Evolutionary conservation across 2,113 vertebrate species (phyloP).

Genomic region (Porphyrio hochstetteri): DNA sequence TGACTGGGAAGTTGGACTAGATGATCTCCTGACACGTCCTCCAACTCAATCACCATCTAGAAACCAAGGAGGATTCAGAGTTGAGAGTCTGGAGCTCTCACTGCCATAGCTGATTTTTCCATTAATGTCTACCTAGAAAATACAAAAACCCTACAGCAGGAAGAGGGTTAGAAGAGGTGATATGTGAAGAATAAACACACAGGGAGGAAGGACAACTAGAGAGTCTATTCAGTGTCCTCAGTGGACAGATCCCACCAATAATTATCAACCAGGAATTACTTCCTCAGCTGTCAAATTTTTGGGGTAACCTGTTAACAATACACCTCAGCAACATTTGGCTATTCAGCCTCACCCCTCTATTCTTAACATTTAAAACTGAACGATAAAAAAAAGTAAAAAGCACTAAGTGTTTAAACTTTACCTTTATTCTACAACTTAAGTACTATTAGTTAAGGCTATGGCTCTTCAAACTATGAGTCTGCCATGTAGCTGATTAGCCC

Average conservation of each 20-base stretch:
- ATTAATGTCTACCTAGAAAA: background rate
- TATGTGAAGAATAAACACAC: background rate
- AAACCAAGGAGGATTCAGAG: background rate
- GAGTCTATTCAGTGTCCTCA: background rate
- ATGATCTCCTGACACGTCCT: background rate
- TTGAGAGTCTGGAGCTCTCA: background rate
- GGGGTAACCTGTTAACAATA: background rate
- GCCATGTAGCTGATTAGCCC: background rate
- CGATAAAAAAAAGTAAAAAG: background rate
- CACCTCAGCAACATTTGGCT: fast-evolving
- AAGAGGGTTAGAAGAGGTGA: background rate
- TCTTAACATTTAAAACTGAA: background rate
- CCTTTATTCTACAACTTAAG: background rate
- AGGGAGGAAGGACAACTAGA: background rate
- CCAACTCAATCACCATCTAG: background rate
- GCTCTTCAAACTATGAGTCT: background rate
- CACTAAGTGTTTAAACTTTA: background rate
- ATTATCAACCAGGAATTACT: background rate
- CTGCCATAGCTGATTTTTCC: background rate
- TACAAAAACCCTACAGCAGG: background rate
- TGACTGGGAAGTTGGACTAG: background rate
- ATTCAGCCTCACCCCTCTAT: background rate
- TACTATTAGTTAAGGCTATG: background rate
- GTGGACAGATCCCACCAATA: background rate
- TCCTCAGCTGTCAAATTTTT: background rate